Evolutionary conservation across 2,888 invertebrate species (phyloP).

Genomic region (Ceratothoa steindachneri): DNA sequence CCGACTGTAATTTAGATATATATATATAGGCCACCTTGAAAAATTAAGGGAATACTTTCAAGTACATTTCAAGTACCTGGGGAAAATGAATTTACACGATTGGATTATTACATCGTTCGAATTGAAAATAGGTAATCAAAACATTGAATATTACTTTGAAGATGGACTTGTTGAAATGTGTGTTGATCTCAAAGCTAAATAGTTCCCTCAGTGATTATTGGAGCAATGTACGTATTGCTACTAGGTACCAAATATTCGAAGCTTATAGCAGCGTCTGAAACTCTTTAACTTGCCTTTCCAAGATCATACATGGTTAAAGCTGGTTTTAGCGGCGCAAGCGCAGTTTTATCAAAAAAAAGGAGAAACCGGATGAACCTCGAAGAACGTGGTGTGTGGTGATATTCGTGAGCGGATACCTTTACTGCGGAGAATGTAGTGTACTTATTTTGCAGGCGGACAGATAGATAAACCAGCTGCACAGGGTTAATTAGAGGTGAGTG

Average conservation of each 20-base stretch:
- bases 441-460: too few species aligned
- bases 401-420: too few species aligned
- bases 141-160: slow-evolving; percentile 7
- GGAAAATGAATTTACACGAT: background rate
- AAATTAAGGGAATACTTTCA: slow-evolving; percentile 5
- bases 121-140: background rate
- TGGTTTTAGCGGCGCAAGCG: background rate
- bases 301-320: background rate
- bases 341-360: background rate
- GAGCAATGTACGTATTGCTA: background rate
- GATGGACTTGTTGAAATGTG: slow-evolving; percentile 15
- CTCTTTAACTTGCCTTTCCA: background rate
- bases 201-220: background rate
- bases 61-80: slow-evolving; percentile 1
- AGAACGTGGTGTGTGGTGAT: background rate
- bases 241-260: background rate
- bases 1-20: slow-evolving; percentile 21
- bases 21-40: slow-evolving; percentile 9
- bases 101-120: slow-evolving; percentile 11
- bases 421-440: too few species aligned
- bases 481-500: too few species aligned
- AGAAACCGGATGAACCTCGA: background rate
- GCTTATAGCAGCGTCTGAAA: background rate
- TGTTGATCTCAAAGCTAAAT: slow-evolving; percentile 18
- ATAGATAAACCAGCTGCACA: too few species aligned